Base-by-base conservation (phyloP, 1,140 invertebrate genomes). In the Zophobas morio region DNA sequence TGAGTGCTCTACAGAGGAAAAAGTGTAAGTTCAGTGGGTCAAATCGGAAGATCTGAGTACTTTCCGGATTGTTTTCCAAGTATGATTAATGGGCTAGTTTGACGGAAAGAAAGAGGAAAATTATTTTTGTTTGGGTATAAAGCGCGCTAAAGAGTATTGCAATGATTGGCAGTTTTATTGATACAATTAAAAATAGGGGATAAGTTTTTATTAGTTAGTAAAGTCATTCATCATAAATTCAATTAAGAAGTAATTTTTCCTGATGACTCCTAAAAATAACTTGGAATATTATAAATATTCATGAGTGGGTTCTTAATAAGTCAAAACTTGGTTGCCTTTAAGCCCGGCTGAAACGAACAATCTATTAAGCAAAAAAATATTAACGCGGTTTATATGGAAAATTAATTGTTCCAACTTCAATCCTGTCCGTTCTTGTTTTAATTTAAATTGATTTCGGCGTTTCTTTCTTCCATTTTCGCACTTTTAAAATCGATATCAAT, bases 171-270 rank as follows among this genome's bases (percentile, higher is more conserved):
- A 66, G 60, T 66, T 66, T 66, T 66, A 66, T 66, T 66, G 60
- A 66, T 66, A 66, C 37, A 66, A 66, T 66, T 66, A 42, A 66
- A 66, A 42, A 66, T 66, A 73, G 54, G 51, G 54, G 34, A 56
- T 40, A 73, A 73, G 71, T 73, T 73, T 54, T 73, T 73, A 73
- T 54, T 73, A 73, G 54, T 73, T 73, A 56, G 35, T 73, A 73
- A 73, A 73, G 32, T 56, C 71, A 73, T 73, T 73, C 71, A 73
- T 73, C 71, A 73, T 36, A 73, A 73, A 73, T 73, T 73, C 71
- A 73, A 73, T 73, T 73, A 73, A 56, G 71, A 73, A 54, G 71
- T 73, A 73, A 73, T 73, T 73, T 73, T 73, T 73, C 71, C 39
- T 54, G 71, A 73, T 73, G 71, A 56, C 49, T 73, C 36, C 49